Conservation (phyloP, 2,888 invertebrate species). For the Leistus spinibarbis region DNA sequence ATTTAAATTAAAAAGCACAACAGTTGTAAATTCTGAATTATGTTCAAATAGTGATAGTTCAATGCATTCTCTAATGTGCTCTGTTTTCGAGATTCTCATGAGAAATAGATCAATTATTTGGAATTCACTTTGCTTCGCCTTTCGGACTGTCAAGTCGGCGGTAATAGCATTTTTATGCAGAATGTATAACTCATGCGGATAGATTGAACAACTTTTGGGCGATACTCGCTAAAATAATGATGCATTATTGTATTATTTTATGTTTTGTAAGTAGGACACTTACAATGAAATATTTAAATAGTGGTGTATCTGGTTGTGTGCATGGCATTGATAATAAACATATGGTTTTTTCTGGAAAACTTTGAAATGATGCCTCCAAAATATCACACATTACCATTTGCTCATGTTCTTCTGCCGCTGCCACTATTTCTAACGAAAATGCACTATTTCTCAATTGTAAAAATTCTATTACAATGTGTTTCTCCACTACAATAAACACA, state of each 20-base stretch:
- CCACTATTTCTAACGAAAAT: conserved; percentile 67
- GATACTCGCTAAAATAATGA: conserved; percentile 49
- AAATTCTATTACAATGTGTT: background rate
- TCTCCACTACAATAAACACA: background rate
- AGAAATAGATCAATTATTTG: background rate
- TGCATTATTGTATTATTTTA: background rate
- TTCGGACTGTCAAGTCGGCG: conserved; percentile 28
- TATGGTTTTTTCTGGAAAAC: conserved; percentile 69
- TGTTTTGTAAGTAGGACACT: conserved; percentile 16
- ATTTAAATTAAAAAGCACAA: conserved; percentile 9
- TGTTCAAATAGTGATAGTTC: conserved; percentile 8
- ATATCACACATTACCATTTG: conserved; percentile 63
- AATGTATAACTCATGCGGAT: conserved; percentile 57
- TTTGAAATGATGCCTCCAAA: conserved; percentile 69
- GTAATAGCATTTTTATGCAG: conserved; percentile 54
- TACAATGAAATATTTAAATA: conserved; percentile 63
- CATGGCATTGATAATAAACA: conserved; percentile 65
- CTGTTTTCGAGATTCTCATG: background rate
- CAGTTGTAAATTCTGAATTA: conserved; percentile 8
- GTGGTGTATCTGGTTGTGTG: conserved; percentile 58
- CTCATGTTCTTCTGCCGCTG: conserved; percentile 62
- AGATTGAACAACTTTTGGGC: conserved; percentile 51
- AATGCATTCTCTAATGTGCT: background rate
- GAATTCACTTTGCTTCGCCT: background rate
- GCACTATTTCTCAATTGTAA: conserved; percentile 59